Evolutionary conservation across 2,797 vertebrate species (phyloP), one percentile per base, ranked within the genome.

Genomic region (Macroramphosus scolopax): DNA sequence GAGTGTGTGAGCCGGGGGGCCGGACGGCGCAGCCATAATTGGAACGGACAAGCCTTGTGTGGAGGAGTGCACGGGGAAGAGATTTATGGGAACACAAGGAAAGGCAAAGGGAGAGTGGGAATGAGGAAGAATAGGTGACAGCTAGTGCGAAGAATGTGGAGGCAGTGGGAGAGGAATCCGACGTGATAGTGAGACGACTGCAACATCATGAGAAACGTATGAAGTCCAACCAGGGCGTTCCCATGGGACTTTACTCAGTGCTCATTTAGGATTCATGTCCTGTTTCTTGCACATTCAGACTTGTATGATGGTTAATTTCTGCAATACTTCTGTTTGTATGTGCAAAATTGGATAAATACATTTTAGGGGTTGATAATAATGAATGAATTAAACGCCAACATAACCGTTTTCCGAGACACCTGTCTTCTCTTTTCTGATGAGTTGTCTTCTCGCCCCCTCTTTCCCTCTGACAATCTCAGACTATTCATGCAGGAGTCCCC

Each of bases 21-120:
- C 45, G 76, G 49, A 74, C n/a, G 44, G 65, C 61, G 50, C 57
- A 4, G 59, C 38, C 39, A 4, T 90, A 85, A 88, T 89, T 87
- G 83, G 82, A 90, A 82, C 64, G 69, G 88, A 89, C 87, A 89
- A 82, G 78, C 80, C 83, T 86, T 89, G 86, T 87, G 83, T 78
- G 65, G 54, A 79, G 68, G 74, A 81, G 72, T 55, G 65, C 60
- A 54, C 60, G 8, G 80, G 57, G 72, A 79, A 72, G 43, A 72
- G 77, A 81, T 87, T 84, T 80, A 80, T 86, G 84, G 79, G 86
- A 85, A 87, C 50, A 40, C 66, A 76, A 78, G 77, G 66, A 77
- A 67, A 67, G 72, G 36, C n/a, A 59, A 52, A 51, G 63, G 8
- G 44, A 50, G 63, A 80, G 68, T 78, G 75, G 71, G 75, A 73